Evolutionary conservation across 2,888 invertebrate species (phyloP), one percentile per base, ranked within the genome.

Genomic region (Lapara coniferarum): DNA sequence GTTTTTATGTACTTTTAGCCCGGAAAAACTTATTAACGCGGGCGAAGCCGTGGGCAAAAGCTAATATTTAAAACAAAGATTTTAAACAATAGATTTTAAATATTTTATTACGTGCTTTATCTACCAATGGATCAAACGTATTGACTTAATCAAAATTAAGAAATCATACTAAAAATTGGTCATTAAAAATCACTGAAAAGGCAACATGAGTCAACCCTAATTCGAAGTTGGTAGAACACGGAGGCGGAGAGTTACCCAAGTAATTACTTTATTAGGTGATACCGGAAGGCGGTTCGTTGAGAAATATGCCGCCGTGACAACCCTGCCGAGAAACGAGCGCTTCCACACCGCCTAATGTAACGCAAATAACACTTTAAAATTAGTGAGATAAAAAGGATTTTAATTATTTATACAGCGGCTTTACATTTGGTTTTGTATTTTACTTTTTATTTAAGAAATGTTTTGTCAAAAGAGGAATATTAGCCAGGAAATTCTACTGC

Each of bases 191-290:
- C 13, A 10, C n/a, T 66, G 53, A 37, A 66, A 14, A 52, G 13
- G 16, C 46, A 52, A 53, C 63, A 19, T 44, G 79, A 70, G 74
- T 73, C 78, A 71, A 71, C 79, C 77, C 74, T 78, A 69, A 69
- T 63, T 59, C 68, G 59, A 68, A 69, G 59, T 68, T 53, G 68
- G 59, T 69, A 74, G 75, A 63, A 69, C 63, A 69, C 68, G 71
- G 73, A 71, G 73, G 72, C 74, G 73, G 74, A 69, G 74, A 72
- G 72, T 70, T 72, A 70, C 72, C 72, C 78, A 78, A 82, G 86
- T 89, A 89, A 89, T 89, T 89, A 89, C 87, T 86, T 89, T 87
- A 90, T 89, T 89, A 87, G 85, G 82, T 84, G 84, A 82, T 80
- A 77, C 83, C 83, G 85, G 86, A 86, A 85, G 85, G 81, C 75